Evolutionary conservation across 2,888 invertebrate genomes (phyloP), one percentile per base, ranked within the genome.

Genomic region (Acanthosepion lycidas): DNA sequence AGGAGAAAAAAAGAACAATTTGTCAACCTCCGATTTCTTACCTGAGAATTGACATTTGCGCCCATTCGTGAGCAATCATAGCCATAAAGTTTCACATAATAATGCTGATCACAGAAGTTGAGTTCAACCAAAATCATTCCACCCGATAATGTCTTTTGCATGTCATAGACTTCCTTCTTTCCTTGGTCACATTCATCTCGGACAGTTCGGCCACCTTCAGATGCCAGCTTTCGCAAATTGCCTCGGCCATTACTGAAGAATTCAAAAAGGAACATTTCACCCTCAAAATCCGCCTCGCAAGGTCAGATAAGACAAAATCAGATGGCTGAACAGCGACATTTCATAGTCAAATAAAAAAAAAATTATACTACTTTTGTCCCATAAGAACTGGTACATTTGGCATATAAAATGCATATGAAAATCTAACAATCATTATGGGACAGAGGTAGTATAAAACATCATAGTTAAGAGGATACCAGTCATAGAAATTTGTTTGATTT

Each of bases 61-160:
- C 96, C 96, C 18, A 96, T 95, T 94, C 98, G 97, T 95, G 98
- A 98, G 94, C 98, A 98, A 97, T 98, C 98, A 95, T 98, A 98
- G 6, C 98, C 98, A 97, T 98, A 98, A 91, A 98, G 97, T 97
- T 98, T 98, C 5, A 98, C 98, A 95, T 98, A 98, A 97, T 98
- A 98, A 97, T 98, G 98, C 91, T 98, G 98, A 96, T 98, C 98
- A n/a, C 97, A 97, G 95, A 98, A 98, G 95, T 98, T 98, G 91
- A 98, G 98, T 96, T 98, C 98, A 96, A 98, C 98, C 94, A 98
- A 97, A 92, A 98, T 97, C 95, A 98, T 98, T 26, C 98, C 98
- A 28, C 98, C 98, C 26, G 98, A 96, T 78, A 98, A 98, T 12
- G 98, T 98, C 96, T 98, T 98, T 96, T 98, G 98, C 93, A 98